Evolutionary conservation across 2,797 vertebrate genomes (phyloP), one percentile per base, ranked within the genome.

Genomic region (Bradypodion ventrale): DNA sequence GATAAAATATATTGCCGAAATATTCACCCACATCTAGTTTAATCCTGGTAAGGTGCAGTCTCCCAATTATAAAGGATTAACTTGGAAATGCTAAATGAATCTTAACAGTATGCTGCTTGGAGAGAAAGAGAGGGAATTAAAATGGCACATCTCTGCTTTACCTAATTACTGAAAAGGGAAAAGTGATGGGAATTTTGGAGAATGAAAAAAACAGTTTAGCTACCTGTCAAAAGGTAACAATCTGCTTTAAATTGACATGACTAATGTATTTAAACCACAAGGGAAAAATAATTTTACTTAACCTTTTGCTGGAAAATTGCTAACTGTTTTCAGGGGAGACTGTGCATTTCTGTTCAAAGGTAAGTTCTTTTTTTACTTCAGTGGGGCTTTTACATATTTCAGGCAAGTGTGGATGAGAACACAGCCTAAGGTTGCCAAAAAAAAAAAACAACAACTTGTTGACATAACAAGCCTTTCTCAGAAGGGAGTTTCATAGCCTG

Each of bases 101-200:
- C 32, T 89, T 86, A 88, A 88, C 78, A 60, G 63, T 52, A 60
- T 15, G 7, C 3, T 2, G 72, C 84, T 80, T 82, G 79, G 84
- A 49, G 15, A 68, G 65, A 81, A 40, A 15, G 8, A 78, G 83
- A 83, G 69, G n/a, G n/a, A 89, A 88, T 88, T 75, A 83, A 91
- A 88, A 83, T 83, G 49, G 77, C 49, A 60, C 68, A 4, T 29
- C 5, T 63, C 37, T n/a, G 66, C 42, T 78, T 78, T 81, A 74
- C 89, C 89, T 91, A 90, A 89, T 87, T 87, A 68, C 63, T 52
- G 49, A 84, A 83, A 89, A 87, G 75, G 27, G 66, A 89, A 92
- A 91, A 27, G 0, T 77, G 85, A 88, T 84, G 86, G 87, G 82
- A 90, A 81, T 46, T 90, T 82, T 59, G 87, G 81, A 84, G 59